Percentiles rank a stretch among this genome's conserved stretches.
These are phyloP conservation scores for Gorsachius magnificus DNA, from an alignment of 2,797 vertebrate genomes.

Conservation along the genomic window DNA sequence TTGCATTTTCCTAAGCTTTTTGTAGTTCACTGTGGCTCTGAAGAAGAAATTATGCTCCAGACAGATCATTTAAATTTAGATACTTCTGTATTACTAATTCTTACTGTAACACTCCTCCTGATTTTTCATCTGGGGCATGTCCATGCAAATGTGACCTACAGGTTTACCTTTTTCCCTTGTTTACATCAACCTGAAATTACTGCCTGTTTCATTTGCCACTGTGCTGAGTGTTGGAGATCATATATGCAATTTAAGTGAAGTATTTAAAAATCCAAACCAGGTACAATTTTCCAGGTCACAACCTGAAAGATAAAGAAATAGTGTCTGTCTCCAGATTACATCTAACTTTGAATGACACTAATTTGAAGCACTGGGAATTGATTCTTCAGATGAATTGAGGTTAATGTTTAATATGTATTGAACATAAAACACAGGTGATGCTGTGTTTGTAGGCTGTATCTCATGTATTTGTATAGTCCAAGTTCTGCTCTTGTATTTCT, in stretches of 20 bases:
- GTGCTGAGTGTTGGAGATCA: background rate
- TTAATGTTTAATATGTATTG: background rate
- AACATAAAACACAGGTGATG: background rate
- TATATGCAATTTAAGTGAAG: background rate
- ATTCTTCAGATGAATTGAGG: background rate
- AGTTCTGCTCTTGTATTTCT: background rate
- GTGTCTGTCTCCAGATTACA: background rate
- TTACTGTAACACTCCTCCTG: background rate
- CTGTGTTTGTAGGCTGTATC: background rate
- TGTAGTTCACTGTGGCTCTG: background rate
- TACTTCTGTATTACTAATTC: background rate
- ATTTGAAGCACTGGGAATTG: background rate
- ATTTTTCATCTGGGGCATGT: background rate
- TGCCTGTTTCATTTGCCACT: background rate
- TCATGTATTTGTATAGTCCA: background rate
- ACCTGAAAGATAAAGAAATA: background rate
- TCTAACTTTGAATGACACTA: background rate
- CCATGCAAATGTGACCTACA: background rate
- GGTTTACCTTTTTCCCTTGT: background rate
- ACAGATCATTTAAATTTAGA: background rate
- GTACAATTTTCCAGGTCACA: background rate
- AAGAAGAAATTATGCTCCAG: background rate
- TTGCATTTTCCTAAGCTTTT: background rate
- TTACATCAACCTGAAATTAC: background rate
- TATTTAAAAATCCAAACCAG: background rate